Base-by-base conservation (phyloP, 2,113 vertebrate species). In the Caloenas nicobarica region DNA sequence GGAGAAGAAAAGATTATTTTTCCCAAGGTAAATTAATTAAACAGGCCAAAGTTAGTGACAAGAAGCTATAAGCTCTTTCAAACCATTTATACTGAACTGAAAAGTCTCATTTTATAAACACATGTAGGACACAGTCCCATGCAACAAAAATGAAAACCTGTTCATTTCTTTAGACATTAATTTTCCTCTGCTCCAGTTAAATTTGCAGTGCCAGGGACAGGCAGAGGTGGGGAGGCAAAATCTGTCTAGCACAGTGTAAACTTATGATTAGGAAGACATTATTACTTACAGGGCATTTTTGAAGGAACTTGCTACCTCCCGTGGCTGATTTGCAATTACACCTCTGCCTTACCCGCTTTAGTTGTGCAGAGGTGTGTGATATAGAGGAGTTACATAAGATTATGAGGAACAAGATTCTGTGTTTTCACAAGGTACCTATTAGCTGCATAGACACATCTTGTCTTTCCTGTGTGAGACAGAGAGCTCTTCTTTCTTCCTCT, bases 1-100 rank as follows among this genome's bases (percentile, higher is more conserved):
- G 94, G 99, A 99, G 91, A 98, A 98, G 89, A 99, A 99, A 96
- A 98, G 98, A 79, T 97, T 98, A 2, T 98, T 97, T 97, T 98
- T 98, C 74, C 98, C 98, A 96, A 99, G 99, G 98, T 99, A 98
- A 94, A 66, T 26, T 60, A 81, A 42, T 88, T 81, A 53, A 95
- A 36, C 5, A 69, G 31, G 34, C 54, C 9, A 46, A 82, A 88
- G 4, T 66, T 90, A 72, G 51, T 88, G 76, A 86, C 7, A 50
- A 70, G 68, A 89, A 74, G 11, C 24, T 12, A 4, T 23, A 58
- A 71, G 5, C n/a, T 88, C n/a, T 93, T 90, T 84, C 36, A 71
- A 58, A 36, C 25, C 3, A 12, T 93, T 81, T 91, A 46, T 66
- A 36, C 26, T 86, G 69, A 94, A 57, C 18, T 29, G 53, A 53